A percentile compares a stretch with the other conserved stretches of the same genome.
phyloP scores from a whole-genome alignment of 2,888 invertebrate species.

The Epistrophe grossulariae region DNA sequence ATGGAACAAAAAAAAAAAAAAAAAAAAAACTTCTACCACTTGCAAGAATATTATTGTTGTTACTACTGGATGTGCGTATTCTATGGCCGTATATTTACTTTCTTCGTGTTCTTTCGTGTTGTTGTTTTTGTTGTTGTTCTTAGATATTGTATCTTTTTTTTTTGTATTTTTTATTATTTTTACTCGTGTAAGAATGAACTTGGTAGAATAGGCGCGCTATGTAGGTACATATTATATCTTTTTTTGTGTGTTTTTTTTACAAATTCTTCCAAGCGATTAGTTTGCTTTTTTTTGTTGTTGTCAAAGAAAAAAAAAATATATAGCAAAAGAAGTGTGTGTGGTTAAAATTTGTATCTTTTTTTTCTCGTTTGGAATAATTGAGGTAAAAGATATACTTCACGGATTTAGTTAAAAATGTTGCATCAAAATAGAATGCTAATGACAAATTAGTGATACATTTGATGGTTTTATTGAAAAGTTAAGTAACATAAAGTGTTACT shows the following conservation, averaged over 20 bases:
- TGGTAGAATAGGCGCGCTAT: slow-evolving; percentile 55
- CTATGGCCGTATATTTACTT: slow-evolving; percentile 58
- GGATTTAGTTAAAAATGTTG: slow-evolving; percentile 45
- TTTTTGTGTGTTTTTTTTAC: slow-evolving; percentile 44
- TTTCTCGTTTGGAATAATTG: not conserved
- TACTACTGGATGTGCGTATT: slow-evolving; percentile 72
- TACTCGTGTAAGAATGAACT: slow-evolving; percentile 44
- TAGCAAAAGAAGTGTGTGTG: slow-evolving; percentile 30
- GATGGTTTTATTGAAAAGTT: slow-evolving; percentile 22
- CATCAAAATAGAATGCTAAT: slow-evolving; percentile 62
- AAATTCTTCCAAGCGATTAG: slow-evolving; percentile 60
- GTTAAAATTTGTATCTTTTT: slow-evolving; percentile 13
- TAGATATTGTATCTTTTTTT: slow-evolving; percentile 55
- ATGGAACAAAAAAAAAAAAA: slow-evolving; percentile 19
- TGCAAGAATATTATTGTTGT: slow-evolving; percentile 36
- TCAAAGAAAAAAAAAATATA: not conserved
- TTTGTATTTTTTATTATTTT: slow-evolving; percentile 77
- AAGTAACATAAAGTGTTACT: not conserved
- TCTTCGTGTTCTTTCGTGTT: slow-evolving; percentile 50
- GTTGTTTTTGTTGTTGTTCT: slow-evolving; percentile 52
- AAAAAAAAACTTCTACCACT: slow-evolving; percentile 59
- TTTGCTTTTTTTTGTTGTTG: slow-evolving; percentile 38
- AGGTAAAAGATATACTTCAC: slow-evolving; percentile 30
- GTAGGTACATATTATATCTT: slow-evolving; percentile 38
- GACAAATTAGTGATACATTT: slow-evolving; percentile 17